These are phyloP conservation scores for Pelecanoides urinatrix DNA, from an alignment of 2,113 vertebrate genomes.

Conservation along the genomic window DNA sequence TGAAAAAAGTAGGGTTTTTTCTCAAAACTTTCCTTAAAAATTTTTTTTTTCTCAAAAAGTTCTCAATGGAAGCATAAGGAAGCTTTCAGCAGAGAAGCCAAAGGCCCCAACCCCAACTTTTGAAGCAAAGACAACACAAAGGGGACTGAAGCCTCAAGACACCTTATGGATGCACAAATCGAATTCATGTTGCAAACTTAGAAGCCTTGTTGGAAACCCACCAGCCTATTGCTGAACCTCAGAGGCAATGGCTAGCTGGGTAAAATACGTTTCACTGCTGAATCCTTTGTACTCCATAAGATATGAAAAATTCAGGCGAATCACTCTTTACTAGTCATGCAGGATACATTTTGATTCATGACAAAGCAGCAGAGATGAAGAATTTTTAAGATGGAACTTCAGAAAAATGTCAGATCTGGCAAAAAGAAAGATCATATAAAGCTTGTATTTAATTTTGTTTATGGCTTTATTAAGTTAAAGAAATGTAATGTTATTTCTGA, in stretches of 20 bases:
- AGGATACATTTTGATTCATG: not conserved
- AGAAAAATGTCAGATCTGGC: not conserved
- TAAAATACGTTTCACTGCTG: not conserved
- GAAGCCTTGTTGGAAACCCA: not conserved
- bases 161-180: not conserved
- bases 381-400: not conserved
- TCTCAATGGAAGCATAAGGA: not conserved
- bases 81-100: not conserved
- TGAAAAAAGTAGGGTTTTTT: not conserved
- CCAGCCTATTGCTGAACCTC: not conserved
- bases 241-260: not conserved
- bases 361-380: not conserved
- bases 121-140: not conserved
- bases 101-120: not conserved
- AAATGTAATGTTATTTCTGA: not conserved
- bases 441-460: not conserved
- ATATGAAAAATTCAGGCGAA: not conserved
- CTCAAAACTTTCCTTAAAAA: not conserved
- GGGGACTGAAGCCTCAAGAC: not conserved
- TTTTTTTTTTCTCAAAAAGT: not conserved
- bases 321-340: not conserved
- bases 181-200: not conserved
- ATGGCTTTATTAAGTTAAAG: not conserved
- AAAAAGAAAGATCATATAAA: not conserved
- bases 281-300: not conserved